Conservation (phyloP, 2,113 vertebrate species). For the Quiscalus mexicanus region DNA sequence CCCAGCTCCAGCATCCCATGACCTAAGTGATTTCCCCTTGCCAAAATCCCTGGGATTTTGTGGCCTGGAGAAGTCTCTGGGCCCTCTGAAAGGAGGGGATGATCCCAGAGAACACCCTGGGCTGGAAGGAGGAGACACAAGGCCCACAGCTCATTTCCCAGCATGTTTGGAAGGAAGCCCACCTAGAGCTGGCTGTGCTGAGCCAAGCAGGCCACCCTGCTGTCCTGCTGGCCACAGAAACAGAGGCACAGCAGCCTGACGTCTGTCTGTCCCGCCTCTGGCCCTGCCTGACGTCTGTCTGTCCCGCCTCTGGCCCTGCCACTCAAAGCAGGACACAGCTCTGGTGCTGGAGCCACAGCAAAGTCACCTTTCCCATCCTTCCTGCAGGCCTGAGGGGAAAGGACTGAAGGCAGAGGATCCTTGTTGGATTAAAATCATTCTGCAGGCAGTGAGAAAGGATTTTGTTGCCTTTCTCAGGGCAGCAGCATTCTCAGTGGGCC, state of each 20-base stretch:
- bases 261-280: not conserved
- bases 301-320: not conserved
- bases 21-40: not conserved
- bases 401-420: not conserved
- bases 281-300: rapidly evolving
- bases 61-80: not conserved
- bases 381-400: not conserved
- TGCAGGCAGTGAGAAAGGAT: not conserved
- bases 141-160: not conserved
- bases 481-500: not conserved
- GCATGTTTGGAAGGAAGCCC: not conserved
- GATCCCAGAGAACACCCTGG: not conserved
- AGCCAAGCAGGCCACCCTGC: not conserved
- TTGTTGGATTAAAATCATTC: not conserved
- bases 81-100: not conserved
- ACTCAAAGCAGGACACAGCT: not conserved
- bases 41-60: not conserved
- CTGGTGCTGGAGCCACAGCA: not conserved
- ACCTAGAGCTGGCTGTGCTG: not conserved
- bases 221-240: not conserved
- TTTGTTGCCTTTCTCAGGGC: not conserved
- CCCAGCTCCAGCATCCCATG: not conserved
- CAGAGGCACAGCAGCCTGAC: rapidly evolving
- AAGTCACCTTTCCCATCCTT: not conserved
- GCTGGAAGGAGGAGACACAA: not conserved